These are phyloP conservation scores for Scarus forsteni DNA, from an alignment of 2,797 vertebrate species.

Conservation along the genomic window DNA sequence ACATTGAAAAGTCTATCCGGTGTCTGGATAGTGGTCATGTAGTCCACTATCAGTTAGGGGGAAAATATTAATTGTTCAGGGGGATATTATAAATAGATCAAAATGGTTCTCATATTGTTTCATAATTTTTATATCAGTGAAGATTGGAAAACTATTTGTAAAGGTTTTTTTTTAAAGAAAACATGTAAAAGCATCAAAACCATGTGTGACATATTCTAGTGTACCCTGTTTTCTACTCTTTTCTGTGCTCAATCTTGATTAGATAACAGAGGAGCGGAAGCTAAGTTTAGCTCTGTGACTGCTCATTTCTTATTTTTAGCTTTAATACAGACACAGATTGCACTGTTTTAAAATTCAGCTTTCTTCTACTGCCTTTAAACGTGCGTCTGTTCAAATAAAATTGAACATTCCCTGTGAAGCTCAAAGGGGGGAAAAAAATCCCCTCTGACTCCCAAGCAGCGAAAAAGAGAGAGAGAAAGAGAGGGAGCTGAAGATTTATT, in stretches of 20 bases:
- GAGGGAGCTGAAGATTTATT: slow-evolving; percentile 27
- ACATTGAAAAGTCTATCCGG: no score
- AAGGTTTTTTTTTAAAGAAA: not conserved
- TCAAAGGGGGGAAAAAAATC: not conserved
- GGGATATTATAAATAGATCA: no score
- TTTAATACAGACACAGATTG: not conserved
- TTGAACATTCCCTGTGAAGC: not conserved
- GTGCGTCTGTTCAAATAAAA: slow-evolving; percentile 2
- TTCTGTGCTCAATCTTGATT: not conserved
- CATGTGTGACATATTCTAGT: no score
- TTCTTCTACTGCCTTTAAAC: slow-evolving; percentile 9
- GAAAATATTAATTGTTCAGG: no score
- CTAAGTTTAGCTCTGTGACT: not conserved
- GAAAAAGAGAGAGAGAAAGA: not conserved
- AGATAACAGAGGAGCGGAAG: not conserved
- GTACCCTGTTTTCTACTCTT: not conserved
- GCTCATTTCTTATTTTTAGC: not conserved
- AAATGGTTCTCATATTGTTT: no score
- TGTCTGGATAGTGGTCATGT: no score
- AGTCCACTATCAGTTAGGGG: no score
- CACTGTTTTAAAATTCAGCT: not conserved
- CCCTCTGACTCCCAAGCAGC: not conserved
- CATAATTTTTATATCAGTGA: no score
- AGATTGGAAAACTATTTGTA: no score
- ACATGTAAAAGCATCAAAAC: not conserved